Evolutionary conservation across 2,113 vertebrate species (phyloP).

Genomic region (Theropithecus gelada): DNA sequence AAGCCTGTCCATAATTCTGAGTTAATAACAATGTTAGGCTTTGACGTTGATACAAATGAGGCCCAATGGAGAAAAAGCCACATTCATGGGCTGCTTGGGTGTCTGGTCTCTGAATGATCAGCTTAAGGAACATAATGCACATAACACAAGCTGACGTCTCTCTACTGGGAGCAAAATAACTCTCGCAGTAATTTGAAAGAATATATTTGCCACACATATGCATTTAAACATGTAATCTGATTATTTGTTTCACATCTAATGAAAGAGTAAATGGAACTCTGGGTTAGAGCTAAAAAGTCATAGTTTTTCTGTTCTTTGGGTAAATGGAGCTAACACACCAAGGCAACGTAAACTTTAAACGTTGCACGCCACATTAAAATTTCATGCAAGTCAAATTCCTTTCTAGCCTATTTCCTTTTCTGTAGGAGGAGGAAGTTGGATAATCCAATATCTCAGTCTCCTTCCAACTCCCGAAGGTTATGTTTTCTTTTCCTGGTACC

Average conservation of each 20-base stretch:
- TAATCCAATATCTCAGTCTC: background rate
- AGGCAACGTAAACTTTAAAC: background rate
- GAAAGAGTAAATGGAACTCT: conserved; percentile 16
- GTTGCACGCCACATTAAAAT: background rate
- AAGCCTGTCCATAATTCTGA: conserved; percentile 60
- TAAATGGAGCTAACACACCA: background rate
- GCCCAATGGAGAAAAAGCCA: conserved; percentile 56
- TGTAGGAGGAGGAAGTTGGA: background rate
- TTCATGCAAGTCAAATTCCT: conserved; percentile 14
- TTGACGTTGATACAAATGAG: conserved; percentile 61
- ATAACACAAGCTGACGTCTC: background rate
- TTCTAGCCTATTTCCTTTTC: background rate
- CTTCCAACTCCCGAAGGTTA: background rate
- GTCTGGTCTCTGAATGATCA: conserved; percentile 25
- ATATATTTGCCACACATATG: background rate
- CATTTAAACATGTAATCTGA: conserved; percentile 29
- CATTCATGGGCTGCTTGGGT: conserved; percentile 34
- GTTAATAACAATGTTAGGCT: conserved; percentile 44
- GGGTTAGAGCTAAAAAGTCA: background rate
- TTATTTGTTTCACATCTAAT: conserved; percentile 45
- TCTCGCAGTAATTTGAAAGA: background rate
- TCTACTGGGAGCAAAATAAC: background rate
- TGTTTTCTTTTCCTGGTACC: background rate
- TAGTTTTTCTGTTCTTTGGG: conserved; percentile 39
- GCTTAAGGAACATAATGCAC: background rate